phyloP scores from a whole-genome alignment of 2,797 vertebrate genomes.

The Linurgus olivaceus region DNA sequence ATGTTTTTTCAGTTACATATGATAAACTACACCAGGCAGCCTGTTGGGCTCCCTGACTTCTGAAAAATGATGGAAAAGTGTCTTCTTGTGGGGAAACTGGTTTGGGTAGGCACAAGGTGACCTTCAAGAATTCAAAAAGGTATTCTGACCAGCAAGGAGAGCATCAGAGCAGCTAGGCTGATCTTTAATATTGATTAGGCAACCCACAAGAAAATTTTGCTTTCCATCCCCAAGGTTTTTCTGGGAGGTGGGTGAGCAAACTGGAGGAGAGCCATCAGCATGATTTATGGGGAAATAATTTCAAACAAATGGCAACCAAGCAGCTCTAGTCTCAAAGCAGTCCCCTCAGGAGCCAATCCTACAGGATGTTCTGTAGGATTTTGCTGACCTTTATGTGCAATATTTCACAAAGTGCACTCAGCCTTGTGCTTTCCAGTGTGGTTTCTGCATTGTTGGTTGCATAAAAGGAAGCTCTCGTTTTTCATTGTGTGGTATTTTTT shows the following conservation, averaged over 20 bases:
- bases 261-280: not conserved
- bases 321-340: not conserved
- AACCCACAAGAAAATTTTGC: not conserved
- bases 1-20: fast-evolving
- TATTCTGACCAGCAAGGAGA: not conserved
- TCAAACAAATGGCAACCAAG: not conserved
- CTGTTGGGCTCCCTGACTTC: not conserved
- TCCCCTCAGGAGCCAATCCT: not conserved
- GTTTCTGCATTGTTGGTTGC: not conserved
- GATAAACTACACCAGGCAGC: not conserved
- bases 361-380: not conserved
- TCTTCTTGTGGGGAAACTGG: not conserved
- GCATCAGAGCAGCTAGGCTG: not conserved
- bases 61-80: not conserved
- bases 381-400: not conserved
- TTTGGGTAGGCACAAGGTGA: not conserved
- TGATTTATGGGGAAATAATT: not conserved
- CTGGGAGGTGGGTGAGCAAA: not conserved
- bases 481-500: not conserved
- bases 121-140: not conserved
- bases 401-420: not conserved
- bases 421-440: not conserved
- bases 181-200: not conserved
- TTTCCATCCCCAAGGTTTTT: not conserved
- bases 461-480: not conserved